Evolutionary conservation across 2,888 invertebrate genomes (phyloP), one percentile per base, ranked within the genome.

Genomic region (Falcaria lacertinaria): DNA sequence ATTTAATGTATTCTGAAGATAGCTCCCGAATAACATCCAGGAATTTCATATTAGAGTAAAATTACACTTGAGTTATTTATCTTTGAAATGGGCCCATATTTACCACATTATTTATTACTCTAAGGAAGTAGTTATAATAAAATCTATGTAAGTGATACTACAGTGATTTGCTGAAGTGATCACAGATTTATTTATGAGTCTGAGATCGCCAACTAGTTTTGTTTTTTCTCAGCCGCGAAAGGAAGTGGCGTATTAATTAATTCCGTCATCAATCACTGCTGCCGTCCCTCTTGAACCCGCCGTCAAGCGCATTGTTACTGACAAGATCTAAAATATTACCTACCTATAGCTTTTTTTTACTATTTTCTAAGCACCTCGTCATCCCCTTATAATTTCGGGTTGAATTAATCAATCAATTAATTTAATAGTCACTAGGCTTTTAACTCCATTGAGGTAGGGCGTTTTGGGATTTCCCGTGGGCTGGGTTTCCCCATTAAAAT

Each of bases 241-340:
- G 78, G 75, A 82, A 80, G 74, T 80, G 78, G 75, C 70, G 74
- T 78, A 81, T 79, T 81, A 81, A 82, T 80, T 81, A 81, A 74
- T 79, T 71, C 68, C 72, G 70, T 78, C 81, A 81, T 82, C 79
- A 82, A 82, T 82, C 81, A 81, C 79, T 73, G 69, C 74, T 67
- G 66, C 66, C 64, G 70, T 78, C 69, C 71, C 73, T 62, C 66
- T 66, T 55, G 72, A 71, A 71, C 69, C 66, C 70, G 56, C 69
- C 78, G 81, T 80, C 81, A 76, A 67, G 71, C 72, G 69, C 80
- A 80, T 75, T 76, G 79, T 78, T 70, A 68, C 64, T 67, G 68
- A 69, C 61, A 54, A 57, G 57, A 65, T 57, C 59, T 52, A 52
- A 57, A 48, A 67, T 64, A 69, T 66, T 66, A 60, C 64, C 56